Evolutionary conservation across 2,113 vertebrate species (phyloP).

Genomic region (Nibea albiflora): DNA sequence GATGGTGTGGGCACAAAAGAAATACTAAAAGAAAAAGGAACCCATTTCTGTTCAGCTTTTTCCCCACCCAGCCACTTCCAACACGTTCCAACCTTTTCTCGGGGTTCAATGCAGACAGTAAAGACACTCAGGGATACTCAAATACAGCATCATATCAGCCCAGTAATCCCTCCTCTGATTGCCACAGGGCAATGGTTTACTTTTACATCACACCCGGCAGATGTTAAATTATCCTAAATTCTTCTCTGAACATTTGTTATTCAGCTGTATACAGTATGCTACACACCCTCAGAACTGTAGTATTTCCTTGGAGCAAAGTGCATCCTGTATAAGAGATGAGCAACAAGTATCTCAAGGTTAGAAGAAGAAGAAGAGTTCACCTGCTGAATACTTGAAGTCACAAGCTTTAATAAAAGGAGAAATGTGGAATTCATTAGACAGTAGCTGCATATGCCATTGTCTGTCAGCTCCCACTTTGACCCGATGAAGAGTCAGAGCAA

Average conservation of each 20-base stretch:
- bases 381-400: background rate
- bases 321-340: conserved; percentile 1
- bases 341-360: background rate
- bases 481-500: background rate
- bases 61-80: background rate
- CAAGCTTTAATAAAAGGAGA: conserved; percentile 6
- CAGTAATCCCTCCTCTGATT: background rate
- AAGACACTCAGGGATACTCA: background rate
- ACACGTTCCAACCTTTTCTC: background rate
- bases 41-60: background rate
- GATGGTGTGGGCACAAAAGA: background rate
- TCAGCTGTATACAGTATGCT: background rate
- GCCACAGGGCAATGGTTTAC: background rate
- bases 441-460: background rate
- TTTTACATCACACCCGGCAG: background rate
- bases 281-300: background rate
- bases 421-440: background rate
- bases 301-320: background rate
- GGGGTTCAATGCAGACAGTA: background rate
- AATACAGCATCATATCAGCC: background rate
- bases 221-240: background rate
- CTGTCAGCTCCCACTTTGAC: conserved; percentile 2
- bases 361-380: conserved; percentile 11
- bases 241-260: background rate
- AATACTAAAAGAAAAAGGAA: background rate